Evolutionary conservation across 2,888 invertebrate species (phyloP), one percentile per base, ranked within the genome.

Genomic region (Ophonus ardosiacus): DNA sequence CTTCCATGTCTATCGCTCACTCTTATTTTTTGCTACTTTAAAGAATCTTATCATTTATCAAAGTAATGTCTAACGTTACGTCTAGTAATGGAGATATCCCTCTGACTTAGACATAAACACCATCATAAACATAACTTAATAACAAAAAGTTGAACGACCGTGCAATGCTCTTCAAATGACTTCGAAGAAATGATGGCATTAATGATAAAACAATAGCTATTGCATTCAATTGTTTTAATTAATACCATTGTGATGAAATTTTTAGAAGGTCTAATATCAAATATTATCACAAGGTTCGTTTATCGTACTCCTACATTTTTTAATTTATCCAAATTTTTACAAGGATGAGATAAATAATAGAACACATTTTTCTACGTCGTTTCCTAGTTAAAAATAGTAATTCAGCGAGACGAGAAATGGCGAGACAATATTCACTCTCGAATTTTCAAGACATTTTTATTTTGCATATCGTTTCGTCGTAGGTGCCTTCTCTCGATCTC

Each of bases 51-150:
- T 51, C 43, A 51, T 51, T 51, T 51, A 51, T 51, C 43, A 51
- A 51, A 51, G 43, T 51, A 51, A 51, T 51, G 43, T 51, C 43
- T 51, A 51, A 51, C 43, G 43, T 51, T 51, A 51, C 43, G 43
- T 51, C 43, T 51, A 51, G 43, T 51, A 51, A 51, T 51, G 43
- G 43, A 51, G 43, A 51, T 51, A 51, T 63, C 63, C 63, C 18
- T 13, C 21, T 13, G 63, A 63, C 10, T 13, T 63, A 21, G 10
- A 63, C 24, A 63, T 24, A 18, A 17, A 59, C 59, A 15, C 18
- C 59, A 7, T 18, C 59, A 59, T 17, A 59, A 63, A 63, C 63
- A 61, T 61, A 61, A 61, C 18, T 10, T 61, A 61, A 63, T 63
- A 63, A 63, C 63, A 21, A 13, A 63, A 63, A 63, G 43, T 51